Percentiles rank a stretch among this genome's conserved stretches.
Conservation (phyloP, 1,140 invertebrate genomes). For the Drosophila malerkotliana region DNA sequence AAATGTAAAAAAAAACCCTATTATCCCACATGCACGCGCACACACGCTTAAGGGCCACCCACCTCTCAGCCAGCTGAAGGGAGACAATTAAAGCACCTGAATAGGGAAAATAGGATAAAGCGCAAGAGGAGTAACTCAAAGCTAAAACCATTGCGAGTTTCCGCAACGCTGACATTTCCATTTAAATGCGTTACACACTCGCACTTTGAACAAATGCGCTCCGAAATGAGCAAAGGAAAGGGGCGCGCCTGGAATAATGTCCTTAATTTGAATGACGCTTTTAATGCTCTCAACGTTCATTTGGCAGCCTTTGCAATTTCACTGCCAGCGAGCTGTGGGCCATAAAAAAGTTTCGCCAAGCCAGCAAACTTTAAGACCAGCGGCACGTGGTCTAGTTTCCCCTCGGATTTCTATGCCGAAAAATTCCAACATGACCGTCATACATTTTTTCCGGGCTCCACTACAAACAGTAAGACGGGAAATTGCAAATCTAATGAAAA, state of each 20-base stretch:
- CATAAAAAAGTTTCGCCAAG: conserved; percentile 61
- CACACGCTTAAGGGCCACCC: conserved; percentile 3
- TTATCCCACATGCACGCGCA: conserved; percentile 41
- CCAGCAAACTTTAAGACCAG: conserved; percentile 25
- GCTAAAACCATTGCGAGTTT: conserved; percentile 45
- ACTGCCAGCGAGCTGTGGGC: conserved; percentile 10
- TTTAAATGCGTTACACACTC: conserved; percentile 61
- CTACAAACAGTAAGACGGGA: conserved; percentile 34
- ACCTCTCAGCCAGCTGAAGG: conserved; percentile 5
- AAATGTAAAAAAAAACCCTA: conserved; percentile 57
- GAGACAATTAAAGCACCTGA: conserved; percentile 67
- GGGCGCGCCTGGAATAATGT: conserved; percentile 46
- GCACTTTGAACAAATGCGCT: conserved; percentile 20
- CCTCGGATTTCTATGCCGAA: conserved; percentile 17
- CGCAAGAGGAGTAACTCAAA: conserved; percentile 15
- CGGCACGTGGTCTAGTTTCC: conserved; percentile 45
- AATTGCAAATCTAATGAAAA: conserved; percentile 72
- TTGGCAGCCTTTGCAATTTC: conserved; percentile 26
- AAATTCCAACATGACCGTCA: conserved; percentile 7
- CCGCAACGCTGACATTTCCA: conserved; percentile 58
- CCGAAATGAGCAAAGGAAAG: not conserved
- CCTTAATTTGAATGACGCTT: conserved; percentile 75
- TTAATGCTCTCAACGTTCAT: conserved; percentile 58
- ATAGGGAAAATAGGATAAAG: conserved; percentile 7
- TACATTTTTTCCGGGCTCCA: conserved; percentile 22